phyloP scores from a whole-genome alignment of 1,140 invertebrate genomes.

The Carposina sasakii region DNA sequence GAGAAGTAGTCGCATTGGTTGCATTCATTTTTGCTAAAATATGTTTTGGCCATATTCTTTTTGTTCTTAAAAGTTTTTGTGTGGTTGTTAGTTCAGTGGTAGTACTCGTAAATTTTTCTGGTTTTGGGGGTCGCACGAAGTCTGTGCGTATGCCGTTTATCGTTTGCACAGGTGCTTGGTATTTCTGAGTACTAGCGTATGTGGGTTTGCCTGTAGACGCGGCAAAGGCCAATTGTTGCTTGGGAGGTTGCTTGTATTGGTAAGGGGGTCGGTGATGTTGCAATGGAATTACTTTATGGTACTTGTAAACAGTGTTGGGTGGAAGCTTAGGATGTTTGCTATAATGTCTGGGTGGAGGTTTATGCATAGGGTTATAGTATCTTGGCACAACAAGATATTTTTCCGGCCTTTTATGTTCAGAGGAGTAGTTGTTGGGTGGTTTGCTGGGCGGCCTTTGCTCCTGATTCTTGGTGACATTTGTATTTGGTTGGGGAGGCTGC shows the following conservation, averaged over 20 bases:
- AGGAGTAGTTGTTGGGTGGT: conserved; percentile 38
- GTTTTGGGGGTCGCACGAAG: conserved; percentile 42
- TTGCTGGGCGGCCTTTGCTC: conserved; percentile 52
- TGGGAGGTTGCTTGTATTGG: conserved; percentile 21
- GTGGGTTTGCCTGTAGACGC: conserved; percentile 35
- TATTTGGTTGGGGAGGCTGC: conserved; percentile 16
- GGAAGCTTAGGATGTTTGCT: conserved; percentile 34
- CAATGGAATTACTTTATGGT: conserved; percentile 47
- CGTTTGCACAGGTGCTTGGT: conserved; percentile 53
- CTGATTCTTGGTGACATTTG: conserved; percentile 31
- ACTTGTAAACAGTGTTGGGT: conserved; percentile 47
- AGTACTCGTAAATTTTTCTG: conserved; percentile 28
- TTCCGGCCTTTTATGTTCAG: conserved; percentile 34
- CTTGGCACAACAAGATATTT: conserved; percentile 35
- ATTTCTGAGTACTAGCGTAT: conserved; percentile 38
- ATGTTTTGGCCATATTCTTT: conserved; percentile 64
- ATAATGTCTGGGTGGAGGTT: conserved; percentile 33
- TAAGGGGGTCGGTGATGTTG: conserved; percentile 24
- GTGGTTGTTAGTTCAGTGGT: conserved; percentile 29
- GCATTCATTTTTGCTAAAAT: conserved; percentile 47
- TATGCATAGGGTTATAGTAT: conserved; percentile 31
- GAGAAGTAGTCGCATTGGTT: conserved; percentile 12
- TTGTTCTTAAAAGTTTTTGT: conserved; percentile 46
- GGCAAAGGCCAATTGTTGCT: conserved; percentile 29
- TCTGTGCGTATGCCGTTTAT: conserved; percentile 54